A percentile compares a stretch with the other conserved stretches of the same genome.
phyloP scores from a whole-genome alignment of 2,797 vertebrate genomes.

The Limnodromus scolopaceus region DNA sequence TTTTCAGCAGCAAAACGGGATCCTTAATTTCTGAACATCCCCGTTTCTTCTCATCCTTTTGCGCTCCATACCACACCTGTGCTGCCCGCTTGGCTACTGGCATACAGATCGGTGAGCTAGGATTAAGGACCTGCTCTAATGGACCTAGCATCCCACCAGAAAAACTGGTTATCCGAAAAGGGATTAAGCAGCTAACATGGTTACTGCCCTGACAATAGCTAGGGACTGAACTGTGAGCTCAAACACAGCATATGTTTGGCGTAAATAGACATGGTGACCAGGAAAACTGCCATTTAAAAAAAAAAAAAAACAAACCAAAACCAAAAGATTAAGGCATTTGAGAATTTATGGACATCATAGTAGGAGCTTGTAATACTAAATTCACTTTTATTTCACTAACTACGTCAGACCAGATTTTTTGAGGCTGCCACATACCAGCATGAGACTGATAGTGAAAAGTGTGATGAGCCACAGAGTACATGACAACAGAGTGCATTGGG shows the following conservation, averaged over 20 bases:
- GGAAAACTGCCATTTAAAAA: neutral
- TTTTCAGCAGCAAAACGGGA: neutral
- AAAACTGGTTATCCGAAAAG: neutral
- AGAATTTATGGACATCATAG: rapidly evolving
- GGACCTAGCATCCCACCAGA: neutral
- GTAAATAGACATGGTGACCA: rapidly evolving
- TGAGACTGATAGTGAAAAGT: neutral
- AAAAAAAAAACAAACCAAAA: no score
- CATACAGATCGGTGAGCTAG: rapidly evolving
- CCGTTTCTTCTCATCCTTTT: neutral
- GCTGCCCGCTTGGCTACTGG: neutral
- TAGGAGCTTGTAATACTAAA: neutral
- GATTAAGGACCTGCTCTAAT: neutral
- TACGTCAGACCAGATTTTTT: neutral
- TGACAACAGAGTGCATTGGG: neutral
- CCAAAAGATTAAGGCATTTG: neutral
- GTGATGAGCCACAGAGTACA: neutral
- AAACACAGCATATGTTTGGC: rapidly evolving
- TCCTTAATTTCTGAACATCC: neutral
- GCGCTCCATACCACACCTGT: no score
- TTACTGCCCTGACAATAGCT: rapidly evolving
- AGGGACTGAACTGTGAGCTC: neutral
- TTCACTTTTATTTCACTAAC: neutral
- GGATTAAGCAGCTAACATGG: rapidly evolving
- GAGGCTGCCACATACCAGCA: neutral